Conservation (phyloP, 1,140 invertebrate species). For the Oryctes rhinoceros region DNA sequence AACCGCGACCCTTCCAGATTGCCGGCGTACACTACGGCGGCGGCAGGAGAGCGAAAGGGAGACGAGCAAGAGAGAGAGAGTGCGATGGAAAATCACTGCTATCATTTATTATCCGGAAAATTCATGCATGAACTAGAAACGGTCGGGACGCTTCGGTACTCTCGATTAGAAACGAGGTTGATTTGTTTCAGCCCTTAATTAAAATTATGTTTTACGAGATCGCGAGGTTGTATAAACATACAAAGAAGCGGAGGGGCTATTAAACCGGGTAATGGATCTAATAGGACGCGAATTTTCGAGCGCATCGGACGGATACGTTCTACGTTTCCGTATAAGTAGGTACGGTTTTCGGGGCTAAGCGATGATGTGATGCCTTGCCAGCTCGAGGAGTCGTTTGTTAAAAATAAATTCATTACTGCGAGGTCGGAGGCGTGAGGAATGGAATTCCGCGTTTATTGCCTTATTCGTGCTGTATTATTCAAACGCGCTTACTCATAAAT, state of each 20-base stretch:
- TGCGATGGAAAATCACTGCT: conserved; percentile 46
- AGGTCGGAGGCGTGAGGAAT: background rate
- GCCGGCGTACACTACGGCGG: background rate
- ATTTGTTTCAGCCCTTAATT: conserved; percentile 38
- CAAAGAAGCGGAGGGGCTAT: conserved; percentile 23
- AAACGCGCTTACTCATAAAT: background rate
- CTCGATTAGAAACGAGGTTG: conserved; percentile 39
- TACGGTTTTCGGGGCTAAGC: background rate
- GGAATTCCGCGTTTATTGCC: conserved; percentile 2
- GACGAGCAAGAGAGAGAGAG: conserved; percentile 38
- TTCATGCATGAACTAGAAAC: conserved; percentile 51
- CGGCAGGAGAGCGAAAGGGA: conserved; percentile 41
- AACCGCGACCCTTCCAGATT: conserved; percentile 53
- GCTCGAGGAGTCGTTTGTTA: background rate
- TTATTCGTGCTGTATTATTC: conserved; percentile 15
- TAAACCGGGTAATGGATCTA: conserved; percentile 4
- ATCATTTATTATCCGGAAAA: conserved; percentile 52
- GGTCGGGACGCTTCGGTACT: conserved; percentile 44
- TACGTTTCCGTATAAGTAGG: background rate
- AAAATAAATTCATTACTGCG: conserved; percentile 1
- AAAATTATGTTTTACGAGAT: conserved; percentile 38
- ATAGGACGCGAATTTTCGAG: background rate
- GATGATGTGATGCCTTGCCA: background rate
- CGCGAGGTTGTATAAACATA: conserved; percentile 27
- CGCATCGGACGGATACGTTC: background rate